Evolutionary conservation across 2,888 invertebrate genomes (phyloP), one percentile per base, ranked within the genome.

Genomic region (Perizoma flavofasciatum): DNA sequence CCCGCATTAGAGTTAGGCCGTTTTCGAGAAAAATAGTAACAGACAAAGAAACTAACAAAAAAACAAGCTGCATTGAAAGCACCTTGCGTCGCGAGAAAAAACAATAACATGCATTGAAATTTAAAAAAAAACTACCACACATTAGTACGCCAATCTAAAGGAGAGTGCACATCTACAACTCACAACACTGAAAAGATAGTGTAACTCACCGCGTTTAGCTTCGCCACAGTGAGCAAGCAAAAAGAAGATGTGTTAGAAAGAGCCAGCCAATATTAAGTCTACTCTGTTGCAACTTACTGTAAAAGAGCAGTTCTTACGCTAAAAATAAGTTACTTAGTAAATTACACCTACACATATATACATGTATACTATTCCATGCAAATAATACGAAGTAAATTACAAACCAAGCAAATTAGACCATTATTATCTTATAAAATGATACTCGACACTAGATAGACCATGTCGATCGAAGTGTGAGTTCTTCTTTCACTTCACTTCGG

Each of bases 141-240:
- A 41, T 22, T 32, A 34, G 34, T 10, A 52, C 5, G 41, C 35
- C 9, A 35, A 37, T 6, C 6, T 46, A n/a, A n/a, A n/a, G n/a
- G 8, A 46, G 5, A 5, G 11, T 9, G 9, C 46, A 46, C 9
- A 54, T 5, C 33, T 33, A 11, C n/a, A 7, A 53, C 48, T 55
- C 32, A 56, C 51, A 49, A 54, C 32, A 63, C 50, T 65, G 64
- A 65, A 55, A 65, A 59, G 69, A 64, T 52, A 59, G 41, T 69
- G 59, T 67, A 74, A 89, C 91, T 91, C 88, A 91, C 91, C 90
- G 69, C 87, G 82, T 84, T 90, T 91, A 68, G 83, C 90, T 90
- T 88, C 89, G 78, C 80, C 89, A 78, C 75, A 73, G 89, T 77
- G 79, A 81, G 91, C 87, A 85, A 87, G 86, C 88, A 89, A 85